Conservation (phyloP, 2,113 vertebrate genomes). For the Pelusios castaneus region DNA sequence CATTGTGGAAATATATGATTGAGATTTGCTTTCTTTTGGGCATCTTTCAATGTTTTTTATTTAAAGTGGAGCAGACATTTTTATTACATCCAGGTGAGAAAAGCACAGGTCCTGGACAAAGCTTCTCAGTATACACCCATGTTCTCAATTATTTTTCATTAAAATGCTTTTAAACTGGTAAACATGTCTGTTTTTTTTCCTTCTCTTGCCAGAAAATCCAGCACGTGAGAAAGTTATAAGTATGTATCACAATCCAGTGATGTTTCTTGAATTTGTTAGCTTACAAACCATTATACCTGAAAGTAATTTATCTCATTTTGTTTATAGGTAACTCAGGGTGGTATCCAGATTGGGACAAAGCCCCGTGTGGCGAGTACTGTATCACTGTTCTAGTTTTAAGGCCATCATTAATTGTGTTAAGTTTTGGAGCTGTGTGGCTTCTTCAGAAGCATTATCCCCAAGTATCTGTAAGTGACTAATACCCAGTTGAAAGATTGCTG, state of each 20-base stretch:
- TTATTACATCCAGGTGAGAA: neutral
- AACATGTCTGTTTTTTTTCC: neutral
- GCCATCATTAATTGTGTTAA: constrained; percentile 26
- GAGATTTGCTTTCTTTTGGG: neutral
- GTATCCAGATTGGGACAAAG: constrained; percentile 51
- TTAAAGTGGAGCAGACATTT: fast-evolving
- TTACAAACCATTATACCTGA: neutral
- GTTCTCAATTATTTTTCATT: neutral
- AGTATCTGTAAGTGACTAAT: neutral
- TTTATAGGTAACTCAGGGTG: constrained; percentile 60
- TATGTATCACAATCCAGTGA: constrained; percentile 66
- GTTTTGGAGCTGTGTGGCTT: constrained; percentile 48
- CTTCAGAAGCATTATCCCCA: constrained; percentile 14
- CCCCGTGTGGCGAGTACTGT: constrained; percentile 46
- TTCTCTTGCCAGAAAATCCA: constrained; percentile 70
- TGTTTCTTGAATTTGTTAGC: neutral
- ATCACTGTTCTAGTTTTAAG: constrained; percentile 40
- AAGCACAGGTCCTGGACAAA: neutral
- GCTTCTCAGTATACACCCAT: neutral
- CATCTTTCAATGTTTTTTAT: neutral
- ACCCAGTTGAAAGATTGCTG: neutral
- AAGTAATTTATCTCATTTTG: constrained; percentile 32
- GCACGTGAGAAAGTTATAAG: constrained; percentile 69
- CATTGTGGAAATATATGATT: neutral
- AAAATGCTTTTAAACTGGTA: neutral